A percentile compares a stretch with the other conserved stretches of the same genome.
phyloP scores from a whole-genome alignment of 2,888 invertebrate species.

The Rhingia campestris region DNA sequence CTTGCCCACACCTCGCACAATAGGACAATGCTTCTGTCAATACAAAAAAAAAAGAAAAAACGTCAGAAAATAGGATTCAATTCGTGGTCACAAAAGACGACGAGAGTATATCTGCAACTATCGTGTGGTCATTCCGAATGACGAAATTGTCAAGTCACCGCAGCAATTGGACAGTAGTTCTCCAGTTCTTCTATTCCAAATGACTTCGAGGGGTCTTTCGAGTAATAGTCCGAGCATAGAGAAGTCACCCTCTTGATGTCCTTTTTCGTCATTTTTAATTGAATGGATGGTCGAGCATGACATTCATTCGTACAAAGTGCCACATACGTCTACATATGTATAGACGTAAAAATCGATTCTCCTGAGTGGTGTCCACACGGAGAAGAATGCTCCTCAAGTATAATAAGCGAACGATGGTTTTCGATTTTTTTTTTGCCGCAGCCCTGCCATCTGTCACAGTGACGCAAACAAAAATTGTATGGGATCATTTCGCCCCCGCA shows the following conservation, averaged over 20 bases:
- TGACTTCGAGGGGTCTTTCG: slow-evolving; percentile 21
- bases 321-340: slow-evolving; percentile 2
- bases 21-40: slow-evolving; percentile 36
- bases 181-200: slow-evolving; percentile 13
- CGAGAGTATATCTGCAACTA: slow-evolving; percentile 1
- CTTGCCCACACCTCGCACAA: slow-evolving; percentile 1
- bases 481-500: slow-evolving; percentile 14
- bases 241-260: slow-evolving; percentile 36
- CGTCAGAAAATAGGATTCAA: slow-evolving; percentile 3
- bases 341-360: slow-evolving; percentile 51
- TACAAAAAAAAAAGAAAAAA: slow-evolving; percentile 25
- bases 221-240: not conserved
- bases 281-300: slow-evolving; percentile 65
- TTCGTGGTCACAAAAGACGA: slow-evolving; percentile 34
- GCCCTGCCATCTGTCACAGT: slow-evolving; percentile 28
- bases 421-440: not conserved
- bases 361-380: slow-evolving; percentile 25
- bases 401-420: slow-evolving; percentile 9
- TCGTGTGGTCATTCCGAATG: slow-evolving; percentile 17
- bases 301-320: slow-evolving; percentile 59
- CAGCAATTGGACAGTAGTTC: slow-evolving; percentile 30
- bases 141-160: slow-evolving; percentile 47
- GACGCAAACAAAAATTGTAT: slow-evolving; percentile 50
- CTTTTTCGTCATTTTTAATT: slow-evolving; percentile 61
- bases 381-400: slow-evolving; percentile 23